Conservation (phyloP, 2,797 vertebrate species). For the Benthosema pterotum region DNA sequence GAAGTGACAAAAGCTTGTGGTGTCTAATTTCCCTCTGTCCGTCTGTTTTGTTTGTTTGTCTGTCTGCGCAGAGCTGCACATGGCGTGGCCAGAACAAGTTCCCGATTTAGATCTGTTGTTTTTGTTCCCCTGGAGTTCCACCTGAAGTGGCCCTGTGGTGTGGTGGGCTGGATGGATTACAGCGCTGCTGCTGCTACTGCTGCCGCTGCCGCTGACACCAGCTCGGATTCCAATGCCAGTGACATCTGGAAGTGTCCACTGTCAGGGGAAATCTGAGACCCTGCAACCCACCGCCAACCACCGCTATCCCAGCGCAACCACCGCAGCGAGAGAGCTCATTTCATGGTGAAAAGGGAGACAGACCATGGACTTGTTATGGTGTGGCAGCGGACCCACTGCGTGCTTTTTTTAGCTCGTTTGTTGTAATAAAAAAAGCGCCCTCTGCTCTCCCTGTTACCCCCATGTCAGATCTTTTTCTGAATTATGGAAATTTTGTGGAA, state of each 20-base stretch:
- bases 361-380: constrained; percentile 88
- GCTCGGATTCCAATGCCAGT: constrained; percentile 77
- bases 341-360: constrained; percentile 47
- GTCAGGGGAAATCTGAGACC: constrained; percentile 80
- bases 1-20: too few relatives aligned
- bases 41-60: constrained; percentile 10
- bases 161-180: constrained; percentile 66
- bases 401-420: constrained; percentile 80
- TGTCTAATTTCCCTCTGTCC: too few relatives aligned
- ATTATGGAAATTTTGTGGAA: constrained; percentile 99
- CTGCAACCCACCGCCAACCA: constrained; percentile 51
- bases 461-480: constrained; percentile 86
- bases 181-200: constrained; percentile 71
- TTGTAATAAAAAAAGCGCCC: constrained; percentile 78
- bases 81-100: constrained; percentile 83
- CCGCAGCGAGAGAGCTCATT: constrained; percentile 30
- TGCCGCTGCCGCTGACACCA: constrained; percentile 84
- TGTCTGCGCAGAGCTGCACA: constrained; percentile 84
- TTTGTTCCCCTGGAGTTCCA: constrained; percentile 70
- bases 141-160: constrained; percentile 67
- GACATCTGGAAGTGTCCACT: constrained; percentile 77
- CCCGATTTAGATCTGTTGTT: constrained; percentile 76
- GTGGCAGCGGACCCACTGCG: constrained; percentile 80
- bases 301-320: too few relatives aligned
- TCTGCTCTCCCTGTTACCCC: constrained; percentile 55